Evolutionary conservation across 2,888 invertebrate species (phyloP).

Genomic region (Mesoligia furuncula): DNA sequence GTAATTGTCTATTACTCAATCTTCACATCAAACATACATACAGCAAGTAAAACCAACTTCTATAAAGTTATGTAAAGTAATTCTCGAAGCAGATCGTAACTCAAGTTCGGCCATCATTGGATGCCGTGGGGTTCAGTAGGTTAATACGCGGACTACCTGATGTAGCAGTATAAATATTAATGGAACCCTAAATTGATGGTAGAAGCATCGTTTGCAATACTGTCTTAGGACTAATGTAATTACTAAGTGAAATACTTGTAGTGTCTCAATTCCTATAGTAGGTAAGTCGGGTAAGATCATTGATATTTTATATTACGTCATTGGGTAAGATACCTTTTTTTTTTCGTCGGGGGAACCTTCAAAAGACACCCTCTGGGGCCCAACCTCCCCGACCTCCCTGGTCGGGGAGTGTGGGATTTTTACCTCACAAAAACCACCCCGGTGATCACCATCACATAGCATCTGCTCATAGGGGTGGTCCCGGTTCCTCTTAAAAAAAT

Average conservation of each 20-base stretch:
- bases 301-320: no score
- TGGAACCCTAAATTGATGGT: constrained; percentile 27
- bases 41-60: not conserved
- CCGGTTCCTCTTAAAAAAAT: no score
- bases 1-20: not conserved
- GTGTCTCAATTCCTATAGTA: not conserved
- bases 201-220: constrained; percentile 11
- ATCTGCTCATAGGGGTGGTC: no score
- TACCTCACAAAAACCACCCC: no score
- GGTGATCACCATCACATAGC: no score
- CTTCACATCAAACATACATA: constrained; percentile 13
- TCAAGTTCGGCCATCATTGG: constrained; percentile 41
- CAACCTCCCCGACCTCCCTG: no score
- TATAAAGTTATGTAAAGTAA: constrained; percentile 23
- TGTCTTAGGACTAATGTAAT: not conserved
- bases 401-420: no score
- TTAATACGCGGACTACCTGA: constrained; percentile 52
- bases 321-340: no score
- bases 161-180: constrained; percentile 40
- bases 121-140: constrained; percentile 47
- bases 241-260: constrained; percentile 3
- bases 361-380: no score
- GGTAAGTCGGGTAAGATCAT: no score
- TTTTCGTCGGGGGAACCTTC: no score
- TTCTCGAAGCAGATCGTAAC: constrained; percentile 36